A percentile compares a stretch with the other conserved stretches of the same genome.
phyloP scores from a whole-genome alignment of 2,113 vertebrate genomes.

The Siniperca chuatsi region DNA sequence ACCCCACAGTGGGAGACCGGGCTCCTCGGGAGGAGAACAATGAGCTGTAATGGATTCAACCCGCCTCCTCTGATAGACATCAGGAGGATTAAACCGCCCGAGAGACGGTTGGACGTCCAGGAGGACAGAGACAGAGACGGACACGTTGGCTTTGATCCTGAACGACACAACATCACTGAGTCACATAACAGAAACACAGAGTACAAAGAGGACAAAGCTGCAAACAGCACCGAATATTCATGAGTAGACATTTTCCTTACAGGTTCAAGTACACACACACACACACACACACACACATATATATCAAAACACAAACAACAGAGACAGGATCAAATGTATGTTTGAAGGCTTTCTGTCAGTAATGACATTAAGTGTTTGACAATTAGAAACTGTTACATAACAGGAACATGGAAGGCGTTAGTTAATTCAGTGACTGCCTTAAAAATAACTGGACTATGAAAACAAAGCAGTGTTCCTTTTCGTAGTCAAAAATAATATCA shows the following conservation, averaged over 20 bases:
- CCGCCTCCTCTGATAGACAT: neutral
- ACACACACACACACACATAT: no score
- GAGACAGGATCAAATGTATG: neutral
- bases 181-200: neutral
- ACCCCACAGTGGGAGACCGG: neutral
- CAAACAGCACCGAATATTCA: neutral
- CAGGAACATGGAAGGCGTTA: no score
- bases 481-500: no score
- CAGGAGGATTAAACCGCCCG: constrained; percentile 12
- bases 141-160: constrained; percentile 40
- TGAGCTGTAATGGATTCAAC: constrained; percentile 19
- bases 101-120: constrained; percentile 13
- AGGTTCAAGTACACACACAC: neutral
- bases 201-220: neutral
- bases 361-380: no score
- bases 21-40: constrained; percentile 4
- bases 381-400: no score
- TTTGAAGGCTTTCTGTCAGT: neutral
- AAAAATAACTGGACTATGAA: no score
- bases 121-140: constrained; percentile 18
- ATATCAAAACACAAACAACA: neutral
- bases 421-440: no score
- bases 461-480: no score
- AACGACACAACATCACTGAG: neutral
- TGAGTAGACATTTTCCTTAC: neutral